Evolutionary conservation across 2,797 vertebrate species (phyloP), one percentile per base, ranked within the genome.

Genomic region (Microctenopoma lineatum): DNA sequence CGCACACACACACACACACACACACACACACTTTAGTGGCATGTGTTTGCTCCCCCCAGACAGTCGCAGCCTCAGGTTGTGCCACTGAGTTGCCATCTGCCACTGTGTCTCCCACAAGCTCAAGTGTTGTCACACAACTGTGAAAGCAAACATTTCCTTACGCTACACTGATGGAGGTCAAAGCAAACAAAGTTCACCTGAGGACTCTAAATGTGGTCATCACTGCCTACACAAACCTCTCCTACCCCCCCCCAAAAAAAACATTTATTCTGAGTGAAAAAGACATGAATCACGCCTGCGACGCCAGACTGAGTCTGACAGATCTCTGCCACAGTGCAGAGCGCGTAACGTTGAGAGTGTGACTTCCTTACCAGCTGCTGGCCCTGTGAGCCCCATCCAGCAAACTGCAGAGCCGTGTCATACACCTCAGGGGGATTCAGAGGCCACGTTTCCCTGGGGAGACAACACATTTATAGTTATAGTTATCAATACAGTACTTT

Each of bases 381-480:
- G 73, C 95, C 97, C 74, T 93, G 95, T 0, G 96, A 96, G 62
- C 98, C 98, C 98, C 98, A 99, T 81, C 96, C 97, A 16, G 98
- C 98, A 38, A 96, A 99, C 86, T 98, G 97, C 80, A 99, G 95
- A 51, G 93, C 93, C 11, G 95, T 94, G 25, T 95, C 94, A 77
- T 92, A 94, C 86, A 98, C 97, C 85, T 99, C 97, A 1, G 97
- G 96, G 21, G 97, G 96, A 66, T 95, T 96, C 83, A 99, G 87
- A 71, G 92, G 93, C 87, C 95, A 95, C 10, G 95, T 96, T 73
- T 98, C 96, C 89, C 96, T 98, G 94, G 38, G 59, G 70, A 60
- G 42, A 73, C 6, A 47, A 69, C 46, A 80, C 51, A 65, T 46
- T n/a, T 42, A n/a, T n/a, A n/a, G n/a, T n/a, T n/a, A n/a, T n/a